Evolutionary conservation across 2,888 invertebrate species (phyloP).

Genomic region (Eupelmus urozonus): DNA sequence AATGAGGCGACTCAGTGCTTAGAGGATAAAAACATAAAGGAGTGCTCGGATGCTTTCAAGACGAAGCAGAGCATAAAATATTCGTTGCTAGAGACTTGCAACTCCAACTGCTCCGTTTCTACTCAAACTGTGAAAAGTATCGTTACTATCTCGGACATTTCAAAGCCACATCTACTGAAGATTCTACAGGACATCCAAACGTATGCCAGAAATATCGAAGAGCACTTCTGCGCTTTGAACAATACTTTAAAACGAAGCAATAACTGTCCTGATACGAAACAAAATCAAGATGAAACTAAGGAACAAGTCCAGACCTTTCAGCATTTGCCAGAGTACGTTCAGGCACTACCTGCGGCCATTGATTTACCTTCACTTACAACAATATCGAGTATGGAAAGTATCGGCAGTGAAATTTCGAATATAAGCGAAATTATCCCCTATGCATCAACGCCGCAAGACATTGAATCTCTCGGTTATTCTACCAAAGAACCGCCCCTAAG

Average conservation of each 20-base stretch:
- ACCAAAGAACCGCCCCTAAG: no score
- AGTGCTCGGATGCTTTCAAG: background rate
- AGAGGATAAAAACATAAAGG: background rate
- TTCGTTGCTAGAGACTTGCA: constrained; percentile 2
- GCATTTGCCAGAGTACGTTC: background rate
- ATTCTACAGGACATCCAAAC: constrained; percentile 50
- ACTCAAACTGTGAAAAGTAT: constrained; percentile 33
- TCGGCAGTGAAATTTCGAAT: background rate
- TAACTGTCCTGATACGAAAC: background rate
- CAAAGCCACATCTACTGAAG: constrained; percentile 30
- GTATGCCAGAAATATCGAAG: constrained; percentile 47
- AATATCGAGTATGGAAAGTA: background rate
- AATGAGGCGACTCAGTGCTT: background rate
- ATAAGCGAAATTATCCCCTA: background rate
- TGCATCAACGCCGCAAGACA: constrained; percentile 28
- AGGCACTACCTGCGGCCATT: background rate
- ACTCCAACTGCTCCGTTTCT: background rate
- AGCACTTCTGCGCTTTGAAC: constrained; percentile 7
- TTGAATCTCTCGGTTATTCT: background rate
- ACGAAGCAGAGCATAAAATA: constrained; percentile 12
- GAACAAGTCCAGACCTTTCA: background rate
- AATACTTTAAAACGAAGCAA: background rate
- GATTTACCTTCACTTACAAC: no score
- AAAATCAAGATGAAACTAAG: background rate
- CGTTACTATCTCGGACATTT: background rate